phyloP scores from a whole-genome alignment of 2,888 invertebrate species.

The Lymantria monacha region DNA sequence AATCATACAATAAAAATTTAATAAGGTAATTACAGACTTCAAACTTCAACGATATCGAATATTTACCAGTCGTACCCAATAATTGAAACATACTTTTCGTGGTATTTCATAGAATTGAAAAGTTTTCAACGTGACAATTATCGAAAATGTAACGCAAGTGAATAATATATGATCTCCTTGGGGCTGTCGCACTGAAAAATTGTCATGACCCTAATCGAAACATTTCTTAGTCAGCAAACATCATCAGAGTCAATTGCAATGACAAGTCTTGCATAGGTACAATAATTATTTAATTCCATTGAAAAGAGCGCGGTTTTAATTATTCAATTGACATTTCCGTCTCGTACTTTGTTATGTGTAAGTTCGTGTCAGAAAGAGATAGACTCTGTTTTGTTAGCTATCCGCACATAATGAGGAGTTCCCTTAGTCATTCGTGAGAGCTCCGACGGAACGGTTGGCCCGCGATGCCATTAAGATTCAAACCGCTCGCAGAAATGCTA shows the following conservation, averaged over 20 bases:
- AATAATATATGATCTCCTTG: constrained; percentile 58
- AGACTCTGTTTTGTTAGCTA: constrained; percentile 32
- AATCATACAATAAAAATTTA: constrained; percentile 37
- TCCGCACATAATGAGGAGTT: constrained; percentile 26
- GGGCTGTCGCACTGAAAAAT: constrained; percentile 51
- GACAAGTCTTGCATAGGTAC: constrained; percentile 61
- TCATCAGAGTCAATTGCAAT: constrained; percentile 44
- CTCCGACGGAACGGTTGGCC: constrained; percentile 59
- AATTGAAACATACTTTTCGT: constrained; percentile 45
- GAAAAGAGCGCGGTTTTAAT: constrained; percentile 60
- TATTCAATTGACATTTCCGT: constrained; percentile 59
- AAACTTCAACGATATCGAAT: constrained; percentile 32
- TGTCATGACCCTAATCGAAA: constrained; percentile 61
- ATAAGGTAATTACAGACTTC: constrained; percentile 37
- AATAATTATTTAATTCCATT: constrained; percentile 61
- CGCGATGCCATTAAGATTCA: constrained; percentile 69
- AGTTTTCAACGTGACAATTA: constrained; percentile 62
- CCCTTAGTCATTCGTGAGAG: constrained; percentile 59
- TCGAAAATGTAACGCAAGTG: constrained; percentile 45
- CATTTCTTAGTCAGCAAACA: constrained; percentile 58
- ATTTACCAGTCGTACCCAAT: constrained; percentile 33
- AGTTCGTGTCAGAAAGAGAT: constrained; percentile 37
- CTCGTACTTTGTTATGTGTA: constrained; percentile 30
- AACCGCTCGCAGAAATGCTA: constrained; percentile 75
- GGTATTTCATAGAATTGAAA: constrained; percentile 46